Base-by-base conservation (phyloP, 2,113 vertebrate species). In the Equus przewalskii region DNA sequence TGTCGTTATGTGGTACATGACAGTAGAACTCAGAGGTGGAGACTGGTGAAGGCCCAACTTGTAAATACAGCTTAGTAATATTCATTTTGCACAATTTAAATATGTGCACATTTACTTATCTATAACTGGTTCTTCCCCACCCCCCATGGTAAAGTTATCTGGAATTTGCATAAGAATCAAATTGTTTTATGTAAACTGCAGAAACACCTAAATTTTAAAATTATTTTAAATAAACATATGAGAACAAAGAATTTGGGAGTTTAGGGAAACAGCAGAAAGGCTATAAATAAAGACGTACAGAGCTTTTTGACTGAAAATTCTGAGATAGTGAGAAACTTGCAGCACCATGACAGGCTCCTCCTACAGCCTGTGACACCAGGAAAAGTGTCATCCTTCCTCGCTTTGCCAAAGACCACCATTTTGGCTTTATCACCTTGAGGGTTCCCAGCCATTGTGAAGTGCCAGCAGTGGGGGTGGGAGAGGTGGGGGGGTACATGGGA, bases 1-100 rank as follows among this genome's bases (percentile, higher is more conserved):
- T 14, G 13, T 54, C 14, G 51, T 54, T 54, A 54, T 54, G 51
- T 54, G 51, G 51, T 54, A 14, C 51, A 14, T 54, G 51, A 54
- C 51, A 14, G 51, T 54, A 96, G 95, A 96, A 96, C 87, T 98
- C 69, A 87, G 78, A 96, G 56, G 49, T 97, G 75, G 83, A 97
- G 91, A 62, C 91, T 46, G 12, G 15, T 36, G 7, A 49, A 86
- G 4, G 8, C 24, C 15, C 1, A 22, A 26, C 3, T 1, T 70
- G 1, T 64, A 33, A 44, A 65, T n/a, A 44, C 8, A 67, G 44
- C 33, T 96, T 26, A 73, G 41, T 83, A 62, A 62, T 56, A n/a
- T 1, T 12, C 49, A 58, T 60, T 65, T 28, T 88, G 51, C 5
- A 79, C 12, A 49, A 14, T 82, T 88, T 70, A 90, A 83, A 62